These are phyloP conservation scores for Xestia rhomboidea DNA, from an alignment of 2,888 invertebrate genomes.

Conservation along the genomic window DNA sequence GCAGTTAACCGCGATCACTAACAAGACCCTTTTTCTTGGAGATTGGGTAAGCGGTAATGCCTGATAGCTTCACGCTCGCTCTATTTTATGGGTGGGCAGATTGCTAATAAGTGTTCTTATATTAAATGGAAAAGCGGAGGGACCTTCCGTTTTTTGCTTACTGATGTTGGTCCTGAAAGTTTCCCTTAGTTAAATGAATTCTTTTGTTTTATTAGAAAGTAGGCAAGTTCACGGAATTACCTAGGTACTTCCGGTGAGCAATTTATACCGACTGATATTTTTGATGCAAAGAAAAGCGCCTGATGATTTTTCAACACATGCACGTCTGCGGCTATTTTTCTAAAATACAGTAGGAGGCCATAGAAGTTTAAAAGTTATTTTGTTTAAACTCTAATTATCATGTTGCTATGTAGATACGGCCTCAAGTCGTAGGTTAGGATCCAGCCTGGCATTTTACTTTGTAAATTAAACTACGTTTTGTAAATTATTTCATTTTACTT, in stretches of 20 bases:
- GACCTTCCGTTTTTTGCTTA: conserved; percentile 13
- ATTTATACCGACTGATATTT: not conserved
- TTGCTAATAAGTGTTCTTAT: conserved; percentile 59
- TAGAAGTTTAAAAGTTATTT: too few species aligned
- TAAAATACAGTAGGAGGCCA: not conserved
- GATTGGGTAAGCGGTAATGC: conserved; percentile 69
- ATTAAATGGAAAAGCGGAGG: conserved; percentile 43
- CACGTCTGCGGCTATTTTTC: not conserved
- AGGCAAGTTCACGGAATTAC: not conserved
- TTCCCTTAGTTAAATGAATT: not conserved
- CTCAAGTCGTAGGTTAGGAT: not conserved
- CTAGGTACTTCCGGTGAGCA: too few species aligned
- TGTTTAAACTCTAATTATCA: not conserved
- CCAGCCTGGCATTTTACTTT: not conserved
- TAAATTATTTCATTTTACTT: too few species aligned
- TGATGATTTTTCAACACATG: not conserved
- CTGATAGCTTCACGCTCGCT: conserved; percentile 61
- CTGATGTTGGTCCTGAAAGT: not conserved
- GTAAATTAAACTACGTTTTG: too few species aligned
- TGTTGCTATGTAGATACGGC: not conserved
- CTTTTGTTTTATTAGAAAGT: not conserved
- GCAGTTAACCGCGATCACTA: conserved; percentile 80
- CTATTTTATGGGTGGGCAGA: conserved; percentile 63
- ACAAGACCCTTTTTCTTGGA: conserved; percentile 75
- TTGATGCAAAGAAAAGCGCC: conserved; percentile 5